phyloP scores from a whole-genome alignment of 2,888 invertebrate species.

The Serripes groenlandicus region DNA sequence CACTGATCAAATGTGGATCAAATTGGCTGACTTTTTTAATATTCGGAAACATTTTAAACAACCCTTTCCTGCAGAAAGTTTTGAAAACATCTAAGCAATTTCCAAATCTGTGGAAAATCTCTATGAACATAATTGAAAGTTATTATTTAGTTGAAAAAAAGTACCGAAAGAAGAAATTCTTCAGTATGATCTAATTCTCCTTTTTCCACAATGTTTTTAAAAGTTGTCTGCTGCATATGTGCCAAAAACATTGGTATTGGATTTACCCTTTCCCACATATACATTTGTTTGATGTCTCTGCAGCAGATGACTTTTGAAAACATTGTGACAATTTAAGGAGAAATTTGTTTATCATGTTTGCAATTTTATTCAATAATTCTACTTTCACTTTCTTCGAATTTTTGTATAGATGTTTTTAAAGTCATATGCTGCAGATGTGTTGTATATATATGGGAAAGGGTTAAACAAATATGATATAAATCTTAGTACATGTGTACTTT shows the following conservation, averaged over 20 bases:
- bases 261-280: background rate
- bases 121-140: too few relatives aligned
- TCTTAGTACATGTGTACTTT: background rate
- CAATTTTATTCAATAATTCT: background rate
- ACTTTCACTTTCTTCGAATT: background rate
- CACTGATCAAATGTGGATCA: too few relatives aligned
- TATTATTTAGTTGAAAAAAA: too few relatives aligned
- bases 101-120: too few relatives aligned
- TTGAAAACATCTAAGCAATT: too few relatives aligned
- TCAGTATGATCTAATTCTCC: background rate
- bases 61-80: too few relatives aligned
- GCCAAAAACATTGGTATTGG: background rate
- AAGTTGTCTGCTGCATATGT: background rate
- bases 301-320: background rate
- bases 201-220: conserved; percentile 6
- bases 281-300: background rate
- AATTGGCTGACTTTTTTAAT: too few relatives aligned
- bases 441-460: background rate
- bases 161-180: background rate
- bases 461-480: background rate
- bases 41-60: too few relatives aligned
- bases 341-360: background rate
- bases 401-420: background rate
- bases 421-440: background rate
- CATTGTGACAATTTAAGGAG: background rate